phyloP scores from a whole-genome alignment of 2,113 vertebrate genomes.

The Lophotis ruficrista region DNA sequence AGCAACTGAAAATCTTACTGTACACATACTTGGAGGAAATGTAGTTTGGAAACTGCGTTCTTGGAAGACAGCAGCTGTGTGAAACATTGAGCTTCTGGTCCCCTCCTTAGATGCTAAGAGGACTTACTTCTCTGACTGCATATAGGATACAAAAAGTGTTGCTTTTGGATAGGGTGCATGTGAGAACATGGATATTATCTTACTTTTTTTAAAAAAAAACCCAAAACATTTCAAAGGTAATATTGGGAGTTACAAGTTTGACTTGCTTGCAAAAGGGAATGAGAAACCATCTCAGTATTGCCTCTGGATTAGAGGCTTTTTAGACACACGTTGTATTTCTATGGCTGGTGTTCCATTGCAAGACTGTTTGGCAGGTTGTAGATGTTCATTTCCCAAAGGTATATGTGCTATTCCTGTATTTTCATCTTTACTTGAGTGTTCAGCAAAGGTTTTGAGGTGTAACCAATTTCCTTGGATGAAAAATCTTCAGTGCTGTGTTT shows the following conservation, averaged over 20 bases:
- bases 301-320: background rate
- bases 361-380: background rate
- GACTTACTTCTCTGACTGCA: background rate
- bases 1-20: background rate
- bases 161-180: background rate
- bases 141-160: background rate
- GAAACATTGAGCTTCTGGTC: background rate
- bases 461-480: background rate
- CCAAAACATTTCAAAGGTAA: background rate
- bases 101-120: background rate
- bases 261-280: background rate
- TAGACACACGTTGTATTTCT: background rate
- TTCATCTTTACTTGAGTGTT: background rate
- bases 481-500: background rate
- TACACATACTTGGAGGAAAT: background rate
- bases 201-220: background rate
- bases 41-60: background rate
- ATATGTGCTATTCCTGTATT: background rate
- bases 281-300: background rate
- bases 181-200: background rate
- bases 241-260: background rate
- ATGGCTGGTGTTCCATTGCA: background rate
- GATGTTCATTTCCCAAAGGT: background rate
- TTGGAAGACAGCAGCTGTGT: background rate
- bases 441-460: background rate